phyloP scores from a whole-genome alignment of 2,113 vertebrate genomes.

The Colius striatus region DNA sequence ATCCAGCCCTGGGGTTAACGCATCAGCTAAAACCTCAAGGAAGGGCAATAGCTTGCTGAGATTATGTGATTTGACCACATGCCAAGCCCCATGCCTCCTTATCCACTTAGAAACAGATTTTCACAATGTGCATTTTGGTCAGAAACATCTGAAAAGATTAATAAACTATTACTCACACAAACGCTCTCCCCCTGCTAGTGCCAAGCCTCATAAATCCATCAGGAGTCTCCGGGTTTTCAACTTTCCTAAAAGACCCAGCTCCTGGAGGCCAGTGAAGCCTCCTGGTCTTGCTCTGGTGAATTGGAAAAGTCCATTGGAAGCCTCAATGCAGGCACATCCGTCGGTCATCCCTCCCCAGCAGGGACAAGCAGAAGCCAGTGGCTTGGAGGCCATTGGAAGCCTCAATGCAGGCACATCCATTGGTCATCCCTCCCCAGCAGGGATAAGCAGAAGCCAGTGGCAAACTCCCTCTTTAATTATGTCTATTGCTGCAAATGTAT shows the following conservation, averaged over 20 bases:
- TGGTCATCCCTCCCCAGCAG: neutral
- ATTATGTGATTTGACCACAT: neutral
- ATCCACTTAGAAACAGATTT: conserved; percentile 30
- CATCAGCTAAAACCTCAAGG: neutral
- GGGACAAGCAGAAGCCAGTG: neutral
- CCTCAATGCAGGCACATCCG: accelerated
- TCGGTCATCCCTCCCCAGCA: neutral
- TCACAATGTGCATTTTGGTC: neutral
- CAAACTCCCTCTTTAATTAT: neutral
- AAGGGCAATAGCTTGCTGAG: neutral
- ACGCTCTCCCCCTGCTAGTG: accelerated
- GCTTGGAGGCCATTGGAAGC: accelerated
- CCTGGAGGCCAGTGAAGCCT: neutral
- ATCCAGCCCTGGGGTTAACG: neutral
- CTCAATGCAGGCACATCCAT: accelerated
- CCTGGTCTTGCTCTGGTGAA: neutral
- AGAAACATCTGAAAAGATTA: conserved; percentile 30
- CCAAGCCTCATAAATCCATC: neutral
- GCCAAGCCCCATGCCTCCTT: neutral
- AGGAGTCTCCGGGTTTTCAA: neutral
- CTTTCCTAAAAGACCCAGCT: neutral
- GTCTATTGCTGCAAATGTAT: neutral
- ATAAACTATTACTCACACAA: neutral
- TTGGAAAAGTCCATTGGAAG: neutral
- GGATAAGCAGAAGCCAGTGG: neutral